These are phyloP conservation scores for Neodiprion fabricii DNA, from an alignment of 1,140 invertebrate species.

Conservation along the genomic window DNA sequence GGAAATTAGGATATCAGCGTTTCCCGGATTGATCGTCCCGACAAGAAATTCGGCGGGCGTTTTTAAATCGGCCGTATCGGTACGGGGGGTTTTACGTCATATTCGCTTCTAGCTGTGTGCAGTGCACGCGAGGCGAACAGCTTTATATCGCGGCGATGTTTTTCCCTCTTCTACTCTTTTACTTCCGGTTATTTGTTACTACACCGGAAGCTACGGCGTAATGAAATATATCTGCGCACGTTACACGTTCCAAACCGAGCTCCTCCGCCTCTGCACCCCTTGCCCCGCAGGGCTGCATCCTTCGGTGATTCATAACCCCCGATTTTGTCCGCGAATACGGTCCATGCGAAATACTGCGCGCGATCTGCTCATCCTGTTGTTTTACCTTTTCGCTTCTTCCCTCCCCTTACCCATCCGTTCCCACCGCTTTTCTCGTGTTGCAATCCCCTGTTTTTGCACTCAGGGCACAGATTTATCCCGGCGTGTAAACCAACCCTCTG, in stretches of 20 bases:
- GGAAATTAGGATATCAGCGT: neutral
- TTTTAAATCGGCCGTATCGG: neutral
- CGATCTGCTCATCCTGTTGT: neutral
- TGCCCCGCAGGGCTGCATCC: too few relatives aligned
- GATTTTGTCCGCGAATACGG: neutral
- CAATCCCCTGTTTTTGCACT: too few relatives aligned
- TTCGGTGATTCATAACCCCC: neutral
- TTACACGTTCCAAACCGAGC: neutral
- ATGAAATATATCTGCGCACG: neutral
- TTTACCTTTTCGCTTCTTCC: neutral
- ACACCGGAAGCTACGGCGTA: neutral
- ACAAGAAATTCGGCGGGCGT: neutral
- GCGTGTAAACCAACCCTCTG: neutral
- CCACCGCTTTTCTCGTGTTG: neutral
- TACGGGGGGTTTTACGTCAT: neutral
- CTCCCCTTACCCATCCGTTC: neutral
- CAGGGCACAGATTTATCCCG: too few relatives aligned
- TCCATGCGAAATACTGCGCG: neutral
- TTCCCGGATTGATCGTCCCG: too few relatives aligned
- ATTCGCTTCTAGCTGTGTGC: too few relatives aligned
- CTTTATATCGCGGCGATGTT: neutral
- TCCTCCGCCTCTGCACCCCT: too few relatives aligned
- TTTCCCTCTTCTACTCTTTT: neutral
- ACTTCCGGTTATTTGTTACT: conserved; percentile 3
- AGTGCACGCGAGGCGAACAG: neutral